A percentile compares a stretch with the other conserved stretches of the same genome.
Evolutionary conservation across 1,140 invertebrate species (phyloP).

Genomic region (Sesamia nonagrioides): DNA sequence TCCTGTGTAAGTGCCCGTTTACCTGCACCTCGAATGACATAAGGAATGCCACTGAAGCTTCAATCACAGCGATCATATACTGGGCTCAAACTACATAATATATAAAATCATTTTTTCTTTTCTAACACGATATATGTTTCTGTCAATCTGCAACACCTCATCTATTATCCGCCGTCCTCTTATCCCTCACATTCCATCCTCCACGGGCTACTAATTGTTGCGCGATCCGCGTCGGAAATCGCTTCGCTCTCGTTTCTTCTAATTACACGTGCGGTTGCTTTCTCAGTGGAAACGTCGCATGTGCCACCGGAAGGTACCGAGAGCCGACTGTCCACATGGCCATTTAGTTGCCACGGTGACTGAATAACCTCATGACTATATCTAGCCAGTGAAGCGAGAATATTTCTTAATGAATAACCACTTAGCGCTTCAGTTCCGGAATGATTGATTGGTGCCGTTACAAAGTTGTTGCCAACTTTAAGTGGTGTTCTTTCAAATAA

Average conservation of each 20-base stretch:
- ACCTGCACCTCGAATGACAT: too few species aligned
- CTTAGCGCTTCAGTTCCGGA: constrained; percentile 13
- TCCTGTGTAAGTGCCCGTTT: too few species aligned
- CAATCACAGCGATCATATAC: too few species aligned
- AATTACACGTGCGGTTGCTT: constrained; percentile 79
- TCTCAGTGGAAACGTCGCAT: constrained; percentile 75
- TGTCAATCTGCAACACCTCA: too few species aligned
- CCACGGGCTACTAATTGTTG: constrained; percentile 73
- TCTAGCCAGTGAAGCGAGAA: constrained; percentile 1
- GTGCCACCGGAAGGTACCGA: constrained; percentile 56
- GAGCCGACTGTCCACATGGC: neutral
- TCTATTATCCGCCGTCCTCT: constrained; percentile 18
- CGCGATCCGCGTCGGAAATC: constrained; percentile 78
- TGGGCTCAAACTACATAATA: too few species aligned
- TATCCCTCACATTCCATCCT: constrained; percentile 33
- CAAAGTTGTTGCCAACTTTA: too few species aligned
- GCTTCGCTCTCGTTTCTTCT: constrained; percentile 83
- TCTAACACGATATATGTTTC: too few species aligned
- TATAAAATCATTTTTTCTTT: too few species aligned
- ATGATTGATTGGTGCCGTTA: neutral
- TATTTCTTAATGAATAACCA: neutral
- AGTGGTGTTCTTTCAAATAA: neutral
- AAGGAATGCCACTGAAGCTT: too few species aligned
- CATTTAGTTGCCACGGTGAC: constrained; percentile 15
- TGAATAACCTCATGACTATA: constrained; percentile 31